A percentile compares a stretch with the other conserved stretches of the same genome.
Conservation (phyloP, 2,888 invertebrate species). For the Notodonta ziczac region DNA sequence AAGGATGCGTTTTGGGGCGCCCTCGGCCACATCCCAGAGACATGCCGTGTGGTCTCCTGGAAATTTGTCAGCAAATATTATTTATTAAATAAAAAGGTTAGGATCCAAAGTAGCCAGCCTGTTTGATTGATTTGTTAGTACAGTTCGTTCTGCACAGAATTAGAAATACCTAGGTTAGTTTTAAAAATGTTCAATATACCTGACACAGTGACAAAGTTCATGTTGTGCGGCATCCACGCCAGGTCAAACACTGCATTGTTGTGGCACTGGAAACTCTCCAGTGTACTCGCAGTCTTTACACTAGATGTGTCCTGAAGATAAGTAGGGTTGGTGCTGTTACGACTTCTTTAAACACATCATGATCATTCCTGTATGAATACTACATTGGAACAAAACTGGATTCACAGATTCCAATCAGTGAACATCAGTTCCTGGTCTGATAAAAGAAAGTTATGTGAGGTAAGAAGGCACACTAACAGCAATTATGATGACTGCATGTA, state of each 20-base stretch:
- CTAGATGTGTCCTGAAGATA: constrained; percentile 77
- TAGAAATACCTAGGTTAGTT: no score
- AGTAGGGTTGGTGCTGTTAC: neutral
- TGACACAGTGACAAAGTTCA: constrained; percentile 93
- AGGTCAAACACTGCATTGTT: constrained; percentile 95
- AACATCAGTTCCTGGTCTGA: no score
- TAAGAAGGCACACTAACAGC: no score
- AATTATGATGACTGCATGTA: no score
- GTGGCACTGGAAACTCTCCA: constrained; percentile 87
- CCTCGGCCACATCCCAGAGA: constrained; percentile 89
- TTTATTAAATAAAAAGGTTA: no score
- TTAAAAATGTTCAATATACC: constrained; percentile 56
- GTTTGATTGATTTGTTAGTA: no score
- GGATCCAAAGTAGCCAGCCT: no score
- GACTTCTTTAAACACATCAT: neutral
- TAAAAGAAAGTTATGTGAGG: no score
- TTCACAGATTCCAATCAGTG: no score
- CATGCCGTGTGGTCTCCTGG: constrained; percentile 91
- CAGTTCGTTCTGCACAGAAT: no score
- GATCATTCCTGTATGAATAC: no score
- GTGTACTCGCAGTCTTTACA: constrained; percentile 60
- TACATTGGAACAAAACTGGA: no score
- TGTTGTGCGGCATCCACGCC: constrained; percentile 91
- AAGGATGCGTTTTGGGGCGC: constrained; percentile 71
- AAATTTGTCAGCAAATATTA: constrained; percentile 18